Base-by-base conservation (phyloP, 2,888 invertebrate species). In the Pogonocherus hispidulus region DNA sequence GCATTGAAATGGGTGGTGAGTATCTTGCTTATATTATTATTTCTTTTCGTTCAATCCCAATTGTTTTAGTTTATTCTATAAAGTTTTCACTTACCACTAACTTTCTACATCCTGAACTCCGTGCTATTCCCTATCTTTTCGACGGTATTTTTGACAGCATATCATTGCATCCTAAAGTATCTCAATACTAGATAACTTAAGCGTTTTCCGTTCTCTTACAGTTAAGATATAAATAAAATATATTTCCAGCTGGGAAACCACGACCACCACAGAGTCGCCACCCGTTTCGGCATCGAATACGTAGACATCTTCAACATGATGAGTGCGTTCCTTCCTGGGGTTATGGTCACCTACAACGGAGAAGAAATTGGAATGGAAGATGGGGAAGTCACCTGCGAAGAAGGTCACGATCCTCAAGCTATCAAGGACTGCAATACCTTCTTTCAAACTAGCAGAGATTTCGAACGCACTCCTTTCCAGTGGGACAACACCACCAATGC, bases 301-400 rank as follows among this genome's bases (percentile, higher is more conserved):
- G 90, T 92, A 0, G 95, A 96, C 84, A 92, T 92, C 16, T 88
- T 95, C 80, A 93, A 94, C 81, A 94, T 96, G 92, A 82, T 98
- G 60, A 86, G 92, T 14, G 86, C 94, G 81, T 72, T 96, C 16
- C 86, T 97, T 60, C 95, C 95, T 1, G 97, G 97, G 47, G 90
- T 95, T 3, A 91, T 92, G 9, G 90, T 96, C 8, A 93, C 94
- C 0, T 97, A 97, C 81, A 94, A 96, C 87, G 94, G 94, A 1
- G 94, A 94, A 78, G 94, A 94, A 85, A 88, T 94, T 55, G 94
- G 91, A 0, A 91, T 93, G 90, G 82, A 86, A 69, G 89, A 93
- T 79, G 85, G 86, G 83, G 4, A 78, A 82, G 88, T 90, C 6
- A 86, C 87, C 0, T 87, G 81, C 77, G 83, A 84, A 47, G 82